Evolutionary conservation across 2,797 vertebrate genomes (phyloP).

Genomic region (Ptychadena robeensis): DNA sequence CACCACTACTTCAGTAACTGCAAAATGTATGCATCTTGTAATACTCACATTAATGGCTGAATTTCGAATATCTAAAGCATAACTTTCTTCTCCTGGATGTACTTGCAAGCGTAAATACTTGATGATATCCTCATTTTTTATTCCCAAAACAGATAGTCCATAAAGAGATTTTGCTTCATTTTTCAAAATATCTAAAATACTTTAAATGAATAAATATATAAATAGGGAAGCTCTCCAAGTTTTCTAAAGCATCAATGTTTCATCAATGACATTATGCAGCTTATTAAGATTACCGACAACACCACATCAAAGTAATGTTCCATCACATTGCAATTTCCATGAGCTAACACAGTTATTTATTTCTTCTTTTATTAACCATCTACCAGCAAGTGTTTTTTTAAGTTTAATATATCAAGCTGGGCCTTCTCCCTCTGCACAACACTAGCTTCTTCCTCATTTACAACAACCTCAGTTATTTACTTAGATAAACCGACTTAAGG

Average conservation of each 20-base stretch:
- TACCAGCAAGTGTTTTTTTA: no score
- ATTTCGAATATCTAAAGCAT: slow-evolving; percentile 90
- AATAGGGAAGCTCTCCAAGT: not conserved
- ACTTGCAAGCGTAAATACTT: slow-evolving; percentile 84
- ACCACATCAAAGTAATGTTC: not conserved
- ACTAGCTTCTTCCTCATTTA: no score
- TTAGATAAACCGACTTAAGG: no score
- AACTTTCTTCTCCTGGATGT: slow-evolving; percentile 76
- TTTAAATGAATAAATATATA: slow-evolving; percentile 62
- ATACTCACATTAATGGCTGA: slow-evolving; percentile 85
- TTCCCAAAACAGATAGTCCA: slow-evolving; percentile 89
- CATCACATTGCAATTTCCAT: not conserved
- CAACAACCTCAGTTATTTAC: no score
- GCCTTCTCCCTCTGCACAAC: no score
- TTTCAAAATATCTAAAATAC: slow-evolving; percentile 88
- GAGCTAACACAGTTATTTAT: no score
- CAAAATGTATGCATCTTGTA: not conserved
- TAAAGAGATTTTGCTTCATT: slow-evolving; percentile 87
- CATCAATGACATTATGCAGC: not conserved
- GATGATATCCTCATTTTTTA: slow-evolving; percentile 79
- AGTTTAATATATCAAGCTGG: no score
- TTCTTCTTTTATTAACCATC: no score
- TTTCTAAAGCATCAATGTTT: not conserved
- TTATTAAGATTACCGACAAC: no score
- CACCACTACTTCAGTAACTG: not conserved